Conservation (phyloP, 1,140 invertebrate species). For the Watersipora subatra region DNA sequence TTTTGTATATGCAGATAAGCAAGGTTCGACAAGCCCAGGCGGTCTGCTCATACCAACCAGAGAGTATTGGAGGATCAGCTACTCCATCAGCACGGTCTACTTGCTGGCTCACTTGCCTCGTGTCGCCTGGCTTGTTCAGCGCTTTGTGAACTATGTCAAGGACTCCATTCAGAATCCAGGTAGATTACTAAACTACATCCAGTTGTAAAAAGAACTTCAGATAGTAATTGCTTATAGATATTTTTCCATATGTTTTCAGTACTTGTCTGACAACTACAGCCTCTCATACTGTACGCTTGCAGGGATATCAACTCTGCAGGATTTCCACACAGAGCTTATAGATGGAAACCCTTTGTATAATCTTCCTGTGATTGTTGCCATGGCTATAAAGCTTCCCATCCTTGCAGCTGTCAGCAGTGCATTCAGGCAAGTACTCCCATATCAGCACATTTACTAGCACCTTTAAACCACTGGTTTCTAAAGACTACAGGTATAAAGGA, state of each 20-base stretch:
- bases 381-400: background rate
- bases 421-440: background rate
- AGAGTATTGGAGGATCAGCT: background rate
- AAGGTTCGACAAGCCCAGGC: background rate
- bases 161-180: background rate
- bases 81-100: background rate
- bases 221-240: too few species aligned
- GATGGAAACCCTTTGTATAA: background rate
- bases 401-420: background rate
- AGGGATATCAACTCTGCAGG: background rate
- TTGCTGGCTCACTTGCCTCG: background rate
- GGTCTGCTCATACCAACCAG: background rate
- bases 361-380: background rate
- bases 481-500: too few species aligned
- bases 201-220: too few species aligned
- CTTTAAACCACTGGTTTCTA: too few species aligned
- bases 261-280: too few species aligned
- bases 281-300: too few species aligned
- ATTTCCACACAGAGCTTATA: background rate
- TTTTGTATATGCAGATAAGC: too few species aligned
- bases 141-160: background rate
- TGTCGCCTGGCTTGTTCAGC: background rate
- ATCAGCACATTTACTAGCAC: too few species aligned
- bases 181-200: too few species aligned
- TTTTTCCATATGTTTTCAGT: too few species aligned